phyloP scores from a whole-genome alignment of 2,113 vertebrate species.

The Prunella fulvescens region DNA sequence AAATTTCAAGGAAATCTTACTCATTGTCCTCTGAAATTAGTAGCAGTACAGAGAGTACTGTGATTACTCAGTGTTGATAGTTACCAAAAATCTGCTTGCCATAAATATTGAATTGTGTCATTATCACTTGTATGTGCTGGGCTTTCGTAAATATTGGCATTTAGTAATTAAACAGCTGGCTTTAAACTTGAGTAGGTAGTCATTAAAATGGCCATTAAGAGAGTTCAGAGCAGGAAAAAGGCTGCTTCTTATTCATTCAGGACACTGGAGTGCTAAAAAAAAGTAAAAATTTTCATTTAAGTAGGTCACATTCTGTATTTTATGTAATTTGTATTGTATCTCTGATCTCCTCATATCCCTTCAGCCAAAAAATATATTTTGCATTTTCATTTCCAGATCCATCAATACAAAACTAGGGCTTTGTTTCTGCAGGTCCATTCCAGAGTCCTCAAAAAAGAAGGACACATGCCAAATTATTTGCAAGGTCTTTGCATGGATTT shows the following conservation, averaged over 20 bases:
- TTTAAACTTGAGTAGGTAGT: neutral
- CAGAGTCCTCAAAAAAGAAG: neutral
- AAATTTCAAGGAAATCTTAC: neutral
- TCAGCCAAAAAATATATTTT: neutral
- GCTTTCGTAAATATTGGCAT: neutral
- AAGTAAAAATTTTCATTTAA: neutral
- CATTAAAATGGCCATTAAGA: neutral
- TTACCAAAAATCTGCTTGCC: neutral
- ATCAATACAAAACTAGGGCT: accelerated
- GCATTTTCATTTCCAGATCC: neutral
- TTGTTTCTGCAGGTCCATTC: neutral
- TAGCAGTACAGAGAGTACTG: neutral
- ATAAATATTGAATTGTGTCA: neutral
- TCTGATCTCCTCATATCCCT: neutral
- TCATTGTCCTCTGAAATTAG: neutral
- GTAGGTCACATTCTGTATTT: neutral
- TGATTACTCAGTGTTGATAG: neutral
- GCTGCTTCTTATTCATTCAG: neutral
- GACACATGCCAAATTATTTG: neutral
- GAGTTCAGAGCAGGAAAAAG: neutral
- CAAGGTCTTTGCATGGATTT: neutral
- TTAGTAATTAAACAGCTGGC: neutral
- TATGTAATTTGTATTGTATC: neutral
- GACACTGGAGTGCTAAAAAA: neutral
- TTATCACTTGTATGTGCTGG: neutral